Conservation (phyloP, 2,888 invertebrate genomes). For the Heliconius ethilla region DNA sequence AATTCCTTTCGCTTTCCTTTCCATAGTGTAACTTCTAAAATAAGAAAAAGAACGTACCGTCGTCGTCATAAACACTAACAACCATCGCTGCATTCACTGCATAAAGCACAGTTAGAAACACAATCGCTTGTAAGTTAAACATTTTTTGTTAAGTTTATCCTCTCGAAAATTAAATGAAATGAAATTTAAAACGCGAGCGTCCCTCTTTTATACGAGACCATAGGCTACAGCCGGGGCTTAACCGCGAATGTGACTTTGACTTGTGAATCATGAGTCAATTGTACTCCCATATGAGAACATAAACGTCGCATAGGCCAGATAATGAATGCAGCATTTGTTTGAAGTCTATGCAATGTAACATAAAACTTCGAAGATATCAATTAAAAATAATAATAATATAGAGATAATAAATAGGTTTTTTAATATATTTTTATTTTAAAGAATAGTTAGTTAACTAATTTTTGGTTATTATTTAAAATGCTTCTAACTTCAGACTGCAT, state of each 20-base stretch:
- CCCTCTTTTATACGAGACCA: constrained; percentile 27
- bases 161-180: constrained; percentile 32
- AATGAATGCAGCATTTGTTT: neutral
- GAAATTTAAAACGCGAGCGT: constrained; percentile 26
- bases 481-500: too few relatives aligned
- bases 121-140: constrained; percentile 30
- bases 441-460: too few relatives aligned
- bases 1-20: neutral
- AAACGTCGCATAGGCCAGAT: neutral
- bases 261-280: constrained; percentile 25
- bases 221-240: constrained; percentile 31
- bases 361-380: too few relatives aligned
- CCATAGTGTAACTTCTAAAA: neutral
- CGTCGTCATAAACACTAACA: constrained; percentile 39
- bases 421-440: too few relatives aligned
- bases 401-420: neutral
- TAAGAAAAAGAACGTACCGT: constrained; percentile 40
- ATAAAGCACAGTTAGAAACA: constrained; percentile 34
- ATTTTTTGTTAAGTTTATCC: constrained; percentile 23
- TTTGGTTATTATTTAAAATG: too few relatives aligned
- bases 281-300: neutral
- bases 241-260: constrained; percentile 32
- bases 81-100: constrained; percentile 38
- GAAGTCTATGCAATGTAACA: too few relatives aligned
- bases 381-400: neutral